Evolutionary conservation across 2,113 vertebrate species (phyloP).

Genomic region (Pipra filicauda): DNA sequence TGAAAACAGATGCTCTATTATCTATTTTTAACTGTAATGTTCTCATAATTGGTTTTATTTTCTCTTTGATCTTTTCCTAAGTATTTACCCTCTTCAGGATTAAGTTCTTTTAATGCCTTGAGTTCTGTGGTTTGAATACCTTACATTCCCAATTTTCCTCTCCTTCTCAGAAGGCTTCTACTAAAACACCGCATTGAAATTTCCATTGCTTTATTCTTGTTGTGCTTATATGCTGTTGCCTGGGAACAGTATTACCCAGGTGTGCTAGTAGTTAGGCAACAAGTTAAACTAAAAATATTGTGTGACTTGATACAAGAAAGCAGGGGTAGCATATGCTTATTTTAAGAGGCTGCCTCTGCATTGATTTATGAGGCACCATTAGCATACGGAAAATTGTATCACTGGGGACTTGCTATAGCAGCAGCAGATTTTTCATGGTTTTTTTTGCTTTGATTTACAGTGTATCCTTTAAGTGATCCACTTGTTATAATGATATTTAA

Average conservation of each 20-base stretch:
- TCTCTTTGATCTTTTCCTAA: constrained; percentile 37
- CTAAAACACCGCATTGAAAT: not conserved
- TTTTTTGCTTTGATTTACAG: not conserved
- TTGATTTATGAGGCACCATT: constrained; percentile 33
- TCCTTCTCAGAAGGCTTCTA: constrained; percentile 29
- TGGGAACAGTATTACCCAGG: constrained; percentile 59
- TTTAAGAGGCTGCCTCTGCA: not conserved
- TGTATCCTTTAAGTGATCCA: not conserved
- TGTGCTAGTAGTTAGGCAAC: constrained; percentile 69
- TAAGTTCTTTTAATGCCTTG: constrained; percentile 15
- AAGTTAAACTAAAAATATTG: constrained; percentile 54
- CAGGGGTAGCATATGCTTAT: not conserved
- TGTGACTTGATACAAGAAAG: constrained; percentile 45
- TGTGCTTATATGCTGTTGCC: constrained; percentile 55
- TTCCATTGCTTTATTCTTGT: constrained; percentile 66
- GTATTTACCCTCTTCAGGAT: not conserved
- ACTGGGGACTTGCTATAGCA: not conserved
- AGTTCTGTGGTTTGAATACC: constrained; percentile 39
- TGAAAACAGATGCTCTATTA: constrained; percentile 2
- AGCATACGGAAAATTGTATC: not conserved
- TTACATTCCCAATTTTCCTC: constrained; percentile 38
- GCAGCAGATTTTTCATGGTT: not conserved
- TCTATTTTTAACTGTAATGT: not conserved
- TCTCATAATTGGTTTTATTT: constrained; percentile 44
- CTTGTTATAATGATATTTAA: not conserved